Percentiles rank a stretch among this genome's conserved stretches.
phyloP scores from a whole-genome alignment of 2,797 vertebrate genomes.

The Discoglossus pictus region DNA sequence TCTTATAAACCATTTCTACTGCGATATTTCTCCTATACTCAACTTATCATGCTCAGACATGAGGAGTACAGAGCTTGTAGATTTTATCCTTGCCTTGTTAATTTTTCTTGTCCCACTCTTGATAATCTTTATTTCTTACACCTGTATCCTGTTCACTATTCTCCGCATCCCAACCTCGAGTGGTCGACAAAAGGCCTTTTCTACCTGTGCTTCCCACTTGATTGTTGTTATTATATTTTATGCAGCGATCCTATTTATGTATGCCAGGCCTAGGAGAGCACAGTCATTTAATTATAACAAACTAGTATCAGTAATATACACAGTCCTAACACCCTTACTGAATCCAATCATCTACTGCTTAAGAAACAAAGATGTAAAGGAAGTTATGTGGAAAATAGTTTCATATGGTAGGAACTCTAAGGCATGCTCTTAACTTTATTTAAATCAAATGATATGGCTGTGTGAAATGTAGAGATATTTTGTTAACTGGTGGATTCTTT shows the following conservation, averaged over 20 bases:
- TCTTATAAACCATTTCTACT: conserved; percentile 62
- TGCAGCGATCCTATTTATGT: conserved; percentile 58
- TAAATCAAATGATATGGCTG: no score
- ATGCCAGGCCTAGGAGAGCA: conserved; percentile 54
- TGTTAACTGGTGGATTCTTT: no score
- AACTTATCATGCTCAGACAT: conserved; percentile 55
- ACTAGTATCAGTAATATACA: conserved; percentile 56
- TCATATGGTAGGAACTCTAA: no score
- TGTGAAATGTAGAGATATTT: no score
- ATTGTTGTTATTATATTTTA: conserved; percentile 59
- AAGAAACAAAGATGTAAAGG: conserved; percentile 36
- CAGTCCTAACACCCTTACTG: conserved; percentile 52
- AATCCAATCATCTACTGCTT: conserved; percentile 49
- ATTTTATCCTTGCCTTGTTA: conserved; percentile 59
- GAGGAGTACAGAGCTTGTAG: conserved; percentile 54
- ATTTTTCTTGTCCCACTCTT: conserved; percentile 55
- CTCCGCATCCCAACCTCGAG: background rate
- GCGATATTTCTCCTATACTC: conserved; percentile 58
- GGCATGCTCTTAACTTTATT: no score
- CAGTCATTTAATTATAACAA: conserved; percentile 58
- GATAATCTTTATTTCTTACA: conserved; percentile 52
- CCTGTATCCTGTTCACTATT: conserved; percentile 45
- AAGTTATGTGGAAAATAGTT: conserved; percentile 38
- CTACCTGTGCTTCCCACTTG: conserved; percentile 59
- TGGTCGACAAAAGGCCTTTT: conserved; percentile 57